Percentiles rank a stretch among this genome's conserved stretches.
phyloP scores from a whole-genome alignment of 1,140 invertebrate species.

The Nautilus pompilius region DNA sequence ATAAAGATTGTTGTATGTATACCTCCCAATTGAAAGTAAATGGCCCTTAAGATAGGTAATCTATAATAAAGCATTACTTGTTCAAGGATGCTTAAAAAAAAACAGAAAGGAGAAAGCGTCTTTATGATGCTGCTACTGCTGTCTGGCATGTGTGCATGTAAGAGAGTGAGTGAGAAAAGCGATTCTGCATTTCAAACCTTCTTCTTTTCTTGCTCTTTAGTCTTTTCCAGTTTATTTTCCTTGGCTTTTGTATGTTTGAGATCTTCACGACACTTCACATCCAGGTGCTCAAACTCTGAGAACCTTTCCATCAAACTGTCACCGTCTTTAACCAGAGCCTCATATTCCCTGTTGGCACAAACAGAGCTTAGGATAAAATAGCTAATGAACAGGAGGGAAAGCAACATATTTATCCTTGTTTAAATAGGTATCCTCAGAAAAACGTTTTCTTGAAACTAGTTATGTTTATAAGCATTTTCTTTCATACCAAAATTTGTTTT shows the following conservation, averaged over 20 bases:
- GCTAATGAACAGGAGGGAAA: background rate
- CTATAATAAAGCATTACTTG: too few species aligned
- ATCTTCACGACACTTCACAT: slow-evolving; percentile 53
- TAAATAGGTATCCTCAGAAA: background rate
- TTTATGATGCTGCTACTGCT: too few species aligned
- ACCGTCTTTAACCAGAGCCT: slow-evolving; percentile 42
- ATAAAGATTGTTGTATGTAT: too few species aligned
- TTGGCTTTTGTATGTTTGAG: slow-evolving; percentile 55
- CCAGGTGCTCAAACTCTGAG: slow-evolving; percentile 53
- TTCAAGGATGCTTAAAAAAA: too few species aligned
- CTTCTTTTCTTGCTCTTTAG: slow-evolving; percentile 48
- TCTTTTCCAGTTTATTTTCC: slow-evolving; percentile 51
- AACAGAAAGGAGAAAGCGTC: too few species aligned
- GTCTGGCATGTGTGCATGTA: too few species aligned
- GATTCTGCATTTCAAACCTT: slow-evolving; percentile 45
- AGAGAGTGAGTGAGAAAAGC: too few species aligned
- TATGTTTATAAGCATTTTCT: too few species aligned
- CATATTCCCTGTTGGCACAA: slow-evolving; percentile 48
- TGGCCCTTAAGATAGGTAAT: too few species aligned
- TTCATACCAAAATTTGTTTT: too few species aligned
- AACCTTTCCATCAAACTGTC: slow-evolving; percentile 53
- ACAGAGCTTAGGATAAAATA: background rate
- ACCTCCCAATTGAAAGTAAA: too few species aligned
- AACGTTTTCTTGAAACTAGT: background rate
- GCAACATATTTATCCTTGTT: background rate